phyloP scores from a whole-genome alignment of 2,113 vertebrate genomes.

The Tyrannus savana region DNA sequence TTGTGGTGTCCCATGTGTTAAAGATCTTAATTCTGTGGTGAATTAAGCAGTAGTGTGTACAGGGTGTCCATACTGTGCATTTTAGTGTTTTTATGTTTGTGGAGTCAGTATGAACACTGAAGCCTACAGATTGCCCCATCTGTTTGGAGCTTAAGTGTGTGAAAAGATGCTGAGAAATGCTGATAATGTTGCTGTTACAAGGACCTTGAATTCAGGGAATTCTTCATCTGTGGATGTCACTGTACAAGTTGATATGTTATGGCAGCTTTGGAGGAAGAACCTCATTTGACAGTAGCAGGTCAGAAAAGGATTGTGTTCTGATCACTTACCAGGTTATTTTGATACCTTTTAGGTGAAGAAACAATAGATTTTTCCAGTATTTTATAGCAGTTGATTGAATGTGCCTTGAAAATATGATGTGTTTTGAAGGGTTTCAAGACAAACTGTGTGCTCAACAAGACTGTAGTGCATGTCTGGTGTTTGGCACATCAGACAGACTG shows the following conservation, averaged over 20 bases:
- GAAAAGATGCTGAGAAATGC: not conserved
- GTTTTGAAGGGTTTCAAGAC: not conserved
- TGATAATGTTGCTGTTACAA: not conserved
- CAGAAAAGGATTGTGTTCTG: not conserved
- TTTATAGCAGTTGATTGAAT: not conserved
- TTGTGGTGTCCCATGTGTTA: not conserved
- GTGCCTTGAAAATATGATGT: not conserved
- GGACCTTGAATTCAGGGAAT: not conserved
- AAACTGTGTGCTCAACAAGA: not conserved
- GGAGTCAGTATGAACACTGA: not conserved
- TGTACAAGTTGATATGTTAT: not conserved
- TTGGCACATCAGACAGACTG: not conserved
- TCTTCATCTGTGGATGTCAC: not conserved
- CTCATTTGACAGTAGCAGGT: not conserved
- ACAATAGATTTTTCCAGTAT: not conserved
- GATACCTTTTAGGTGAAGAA: not conserved
- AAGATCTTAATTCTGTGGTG: not conserved
- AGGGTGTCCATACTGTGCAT: not conserved
- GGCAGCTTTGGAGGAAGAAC: not conserved
- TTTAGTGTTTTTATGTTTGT: not conserved
- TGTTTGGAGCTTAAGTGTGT: not conserved
- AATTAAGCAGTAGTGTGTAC: not conserved
- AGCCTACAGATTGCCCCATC: not conserved
- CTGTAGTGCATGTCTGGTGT: not conserved
- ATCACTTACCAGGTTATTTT: not conserved